Percentiles rank a stretch among this genome's conserved stretches.
Conservation (phyloP, 1,140 invertebrate species). For the Drosophila pallidifrons region DNA sequence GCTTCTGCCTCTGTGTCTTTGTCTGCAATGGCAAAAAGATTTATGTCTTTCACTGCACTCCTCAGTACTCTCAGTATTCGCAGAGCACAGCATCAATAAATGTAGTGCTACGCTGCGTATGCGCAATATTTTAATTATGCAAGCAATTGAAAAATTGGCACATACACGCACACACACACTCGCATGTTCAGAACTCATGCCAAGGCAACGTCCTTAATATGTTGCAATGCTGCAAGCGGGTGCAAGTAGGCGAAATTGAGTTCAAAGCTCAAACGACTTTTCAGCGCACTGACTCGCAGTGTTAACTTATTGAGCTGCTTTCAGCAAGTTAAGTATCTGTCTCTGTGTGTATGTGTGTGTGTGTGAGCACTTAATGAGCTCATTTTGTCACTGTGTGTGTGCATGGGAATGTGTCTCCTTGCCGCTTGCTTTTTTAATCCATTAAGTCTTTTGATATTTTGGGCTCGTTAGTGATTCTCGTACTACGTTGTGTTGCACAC, state of each 20-base stretch:
- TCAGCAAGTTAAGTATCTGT: background rate
- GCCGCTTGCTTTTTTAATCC: constrained; percentile 48
- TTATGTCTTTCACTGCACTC: constrained; percentile 50
- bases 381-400: constrained; percentile 18
- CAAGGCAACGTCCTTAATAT: constrained; percentile 28
- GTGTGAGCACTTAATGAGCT: constrained; percentile 39
- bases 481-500: background rate
- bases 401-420: constrained; percentile 1
- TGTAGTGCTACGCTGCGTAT: constrained; percentile 62
- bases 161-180: constrained; percentile 12
- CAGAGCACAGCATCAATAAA: constrained; percentile 53
- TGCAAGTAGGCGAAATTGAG: constrained; percentile 30
- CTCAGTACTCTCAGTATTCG: constrained; percentile 28
- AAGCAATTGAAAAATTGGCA: constrained; percentile 57
- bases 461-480: constrained; percentile 21
- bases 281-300: constrained; percentile 23
- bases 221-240: constrained; percentile 14
- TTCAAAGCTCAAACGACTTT: constrained; percentile 49
- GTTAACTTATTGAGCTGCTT: constrained; percentile 47
- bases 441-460: constrained; percentile 39
- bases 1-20: constrained; percentile 3
- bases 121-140: constrained; percentile 65
- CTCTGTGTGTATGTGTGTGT: constrained; percentile 1
- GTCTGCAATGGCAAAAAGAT: constrained; percentile 45
- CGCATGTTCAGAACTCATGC: background rate